Conservation (phyloP, 2,113 vertebrate genomes). For the Dicrurus megarhynchus region DNA sequence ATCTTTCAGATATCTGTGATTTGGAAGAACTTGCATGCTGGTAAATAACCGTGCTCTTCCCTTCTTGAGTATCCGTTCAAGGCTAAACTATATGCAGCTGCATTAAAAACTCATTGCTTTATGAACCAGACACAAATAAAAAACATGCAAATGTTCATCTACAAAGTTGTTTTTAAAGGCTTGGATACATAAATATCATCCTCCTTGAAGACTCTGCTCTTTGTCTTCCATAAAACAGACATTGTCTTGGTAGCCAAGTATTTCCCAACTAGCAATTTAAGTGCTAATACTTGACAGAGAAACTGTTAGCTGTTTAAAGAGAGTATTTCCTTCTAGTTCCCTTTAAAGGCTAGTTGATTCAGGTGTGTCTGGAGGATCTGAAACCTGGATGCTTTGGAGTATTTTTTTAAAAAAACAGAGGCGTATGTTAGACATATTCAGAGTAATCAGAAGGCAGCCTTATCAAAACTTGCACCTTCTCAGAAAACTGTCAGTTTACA, state of each 20-base stretch:
- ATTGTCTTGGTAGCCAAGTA: background rate
- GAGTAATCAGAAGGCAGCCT: background rate
- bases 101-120: background rate
- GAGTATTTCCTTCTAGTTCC: background rate
- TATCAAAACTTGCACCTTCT: background rate
- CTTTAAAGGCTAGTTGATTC: background rate
- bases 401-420: background rate
- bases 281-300: background rate
- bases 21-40: conserved; percentile 38
- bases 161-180: background rate
- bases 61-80: conserved; percentile 15
- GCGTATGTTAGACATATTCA: background rate
- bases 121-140: background rate
- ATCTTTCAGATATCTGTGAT: conserved; percentile 26
- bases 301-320: background rate
- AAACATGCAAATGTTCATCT: background rate
- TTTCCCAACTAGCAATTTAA: background rate
- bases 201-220: background rate
- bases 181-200: background rate
- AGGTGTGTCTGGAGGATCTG: background rate
- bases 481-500: background rate
- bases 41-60: background rate
- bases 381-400: background rate
- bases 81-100: background rate
- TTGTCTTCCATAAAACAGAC: background rate